Percentiles rank a stretch among this genome's conserved stretches.
Conservation (phyloP, 2,888 invertebrate genomes). For the Amphipyra berbera region DNA sequence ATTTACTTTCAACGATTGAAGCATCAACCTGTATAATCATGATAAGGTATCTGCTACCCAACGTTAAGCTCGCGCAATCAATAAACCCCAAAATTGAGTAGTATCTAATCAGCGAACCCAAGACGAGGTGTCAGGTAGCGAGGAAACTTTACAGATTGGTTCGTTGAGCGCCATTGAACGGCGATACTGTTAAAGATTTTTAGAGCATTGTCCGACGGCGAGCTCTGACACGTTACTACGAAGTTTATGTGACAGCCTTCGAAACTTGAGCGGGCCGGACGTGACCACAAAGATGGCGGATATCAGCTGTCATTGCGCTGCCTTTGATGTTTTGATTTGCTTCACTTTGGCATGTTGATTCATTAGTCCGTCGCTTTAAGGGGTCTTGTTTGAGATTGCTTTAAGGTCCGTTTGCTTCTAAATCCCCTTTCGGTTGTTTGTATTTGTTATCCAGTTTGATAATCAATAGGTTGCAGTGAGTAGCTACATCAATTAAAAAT, state of each 20-base stretch:
- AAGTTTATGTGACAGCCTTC: constrained; percentile 72
- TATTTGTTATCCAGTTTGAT: constrained; percentile 8
- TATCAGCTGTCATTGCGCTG: constrained; percentile 61
- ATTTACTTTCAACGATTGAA: constrained; percentile 2
- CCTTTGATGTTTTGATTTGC: constrained; percentile 50
- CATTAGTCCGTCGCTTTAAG: constrained; percentile 40
- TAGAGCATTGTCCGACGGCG: constrained; percentile 64
- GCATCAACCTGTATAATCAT: constrained; percentile 26
- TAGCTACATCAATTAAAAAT: constrained; percentile 14
- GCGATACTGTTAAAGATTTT: constrained; percentile 63
- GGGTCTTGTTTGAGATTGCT: constrained; percentile 23
- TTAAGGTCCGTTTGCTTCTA: constrained; percentile 9
- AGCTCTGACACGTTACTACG: constrained; percentile 61
- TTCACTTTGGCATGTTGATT: constrained; percentile 39
- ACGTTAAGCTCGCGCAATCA: constrained; percentile 65
- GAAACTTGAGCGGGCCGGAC: constrained; percentile 61
- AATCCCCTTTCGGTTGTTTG: constrained; percentile 16
- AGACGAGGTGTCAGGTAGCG: constrained; percentile 70
- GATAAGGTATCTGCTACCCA: constrained; percentile 47
- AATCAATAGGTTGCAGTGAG: constrained; percentile 5
- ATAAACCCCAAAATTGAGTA: constrained; percentile 69
- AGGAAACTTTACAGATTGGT: constrained; percentile 69
- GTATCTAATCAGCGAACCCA: constrained; percentile 60
- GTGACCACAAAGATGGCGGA: constrained; percentile 62
- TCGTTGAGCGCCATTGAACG: constrained; percentile 53